phyloP scores from a whole-genome alignment of 2,797 vertebrate genomes.

The Coilia nasus region DNA sequence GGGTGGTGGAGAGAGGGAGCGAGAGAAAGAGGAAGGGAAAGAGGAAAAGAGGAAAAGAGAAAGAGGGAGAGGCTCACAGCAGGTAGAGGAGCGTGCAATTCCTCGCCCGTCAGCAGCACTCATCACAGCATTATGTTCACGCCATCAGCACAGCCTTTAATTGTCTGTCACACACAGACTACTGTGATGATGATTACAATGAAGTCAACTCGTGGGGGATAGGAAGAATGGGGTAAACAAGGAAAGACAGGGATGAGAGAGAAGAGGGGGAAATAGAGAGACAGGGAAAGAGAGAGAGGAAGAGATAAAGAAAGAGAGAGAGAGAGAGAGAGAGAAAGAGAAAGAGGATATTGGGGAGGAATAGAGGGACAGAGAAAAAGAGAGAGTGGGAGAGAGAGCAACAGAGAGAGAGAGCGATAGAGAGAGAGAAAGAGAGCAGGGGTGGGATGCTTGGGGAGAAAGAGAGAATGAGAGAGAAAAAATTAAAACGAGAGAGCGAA shows the following conservation, averaged over 20 bases:
- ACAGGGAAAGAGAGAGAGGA: background rate
- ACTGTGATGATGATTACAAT: conserved; percentile 69
- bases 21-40: background rate
- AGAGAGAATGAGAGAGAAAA: background rate
- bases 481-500: background rate
- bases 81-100: conserved; percentile 40
- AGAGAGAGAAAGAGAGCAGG: background rate
- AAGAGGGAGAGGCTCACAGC: conserved; percentile 4
- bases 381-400: background rate
- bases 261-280: background rate
- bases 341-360: conserved; percentile 30
- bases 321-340: background rate
- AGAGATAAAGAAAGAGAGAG: background rate
- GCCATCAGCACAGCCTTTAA: conserved; percentile 58
- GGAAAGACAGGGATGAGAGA: conserved; percentile 33
- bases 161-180: conserved; percentile 66
- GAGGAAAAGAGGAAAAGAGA: background rate
- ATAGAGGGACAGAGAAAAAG: background rate
- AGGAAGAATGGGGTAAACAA: background rate
- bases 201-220: conserved; percentile 47
- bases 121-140: conserved; percentile 33
- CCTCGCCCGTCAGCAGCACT: conserved; percentile 19
- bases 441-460: background rate
- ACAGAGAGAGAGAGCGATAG: background rate
- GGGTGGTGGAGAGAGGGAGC: background rate